Base-by-base conservation (phyloP, 1,140 invertebrate species). In the Apis laboriosa region DNA sequence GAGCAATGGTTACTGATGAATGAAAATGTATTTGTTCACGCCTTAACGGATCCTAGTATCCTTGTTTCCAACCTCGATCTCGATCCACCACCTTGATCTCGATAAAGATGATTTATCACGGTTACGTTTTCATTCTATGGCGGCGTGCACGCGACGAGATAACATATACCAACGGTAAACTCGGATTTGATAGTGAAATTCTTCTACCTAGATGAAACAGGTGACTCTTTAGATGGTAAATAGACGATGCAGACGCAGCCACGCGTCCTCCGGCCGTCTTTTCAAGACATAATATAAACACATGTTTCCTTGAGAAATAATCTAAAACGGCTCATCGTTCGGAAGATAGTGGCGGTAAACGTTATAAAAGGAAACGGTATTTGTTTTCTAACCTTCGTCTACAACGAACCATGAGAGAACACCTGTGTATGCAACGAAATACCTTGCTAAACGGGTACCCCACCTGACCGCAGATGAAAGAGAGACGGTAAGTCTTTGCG, bases 31-130 rank as follows among this genome's bases (percentile, higher is more conserved):
- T 43, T 43, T 43, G 34, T 43, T 43, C 34, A 43, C 34, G 34
- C 34, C 5, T 43, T 43, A 43, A 43, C 34, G 49, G 12, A 55
- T 12, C 53, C 12, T 12, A 15, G 53, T 68, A 53, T 19, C 51
- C 21, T n/a, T 68, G 51, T 84, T 77, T 17, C 72, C 61, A 83
- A 71, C 72, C 86, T 80, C 80, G 79, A 77, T 80, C 77, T 77
- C 68, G 55, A 84, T 67, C 24, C 72, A 79, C 60, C 86, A 80
- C 84, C 80, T 88, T 88, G 80, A 85, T 80, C 86, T 77, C 77
- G 85, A 87, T 86, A 86, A 87, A 84, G 21, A 53, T 80, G 73
- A 86, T 86, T 87, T 80, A 86, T 87, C 82, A 68, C 68, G 67
- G 73, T 11, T 80, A 63, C 68, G 74, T 71, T 71, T 86, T 75